phyloP scores from a whole-genome alignment of 64 coral and sea anemone species.

The Acropora yongei region DNA sequence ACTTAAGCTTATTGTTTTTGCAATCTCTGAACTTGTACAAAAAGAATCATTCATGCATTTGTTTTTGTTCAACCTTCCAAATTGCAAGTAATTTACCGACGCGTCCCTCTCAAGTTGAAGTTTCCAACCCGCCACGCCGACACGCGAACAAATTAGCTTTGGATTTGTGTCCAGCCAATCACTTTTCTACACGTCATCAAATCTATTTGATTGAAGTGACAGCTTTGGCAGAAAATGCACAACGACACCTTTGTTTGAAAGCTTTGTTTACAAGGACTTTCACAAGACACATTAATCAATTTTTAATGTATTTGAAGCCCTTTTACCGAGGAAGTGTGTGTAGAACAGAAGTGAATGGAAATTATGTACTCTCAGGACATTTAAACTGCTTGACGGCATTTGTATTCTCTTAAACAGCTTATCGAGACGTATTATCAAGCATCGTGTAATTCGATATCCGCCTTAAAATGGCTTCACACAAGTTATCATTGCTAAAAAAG shows the following conservation, averaged over 20 bases:
- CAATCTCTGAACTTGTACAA: not conserved
- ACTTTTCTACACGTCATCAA: slow-evolving; percentile 1
- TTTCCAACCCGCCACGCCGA: slow-evolving; percentile 44
- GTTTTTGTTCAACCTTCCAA: slow-evolving; percentile 1
- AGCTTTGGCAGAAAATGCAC: slow-evolving; percentile 10
- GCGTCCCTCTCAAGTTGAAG: slow-evolving; percentile 30
- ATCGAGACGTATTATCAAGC: not conserved
- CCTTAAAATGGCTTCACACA: not conserved
- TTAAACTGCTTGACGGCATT: not conserved
- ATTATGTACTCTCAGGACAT: not conserved
- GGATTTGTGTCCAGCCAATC: slow-evolving; percentile 15
- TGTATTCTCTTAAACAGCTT: not conserved
- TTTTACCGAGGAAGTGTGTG: not conserved
- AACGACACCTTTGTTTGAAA: slow-evolving; percentile 30
- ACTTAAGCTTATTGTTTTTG: not conserved
- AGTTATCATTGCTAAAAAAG: not conserved
- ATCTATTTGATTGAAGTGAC: slow-evolving; percentile 20
- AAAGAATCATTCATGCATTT: slow-evolving; percentile 7
- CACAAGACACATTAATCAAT: not conserved
- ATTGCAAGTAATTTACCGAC: not conserved
- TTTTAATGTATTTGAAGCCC: too few relatives aligned
- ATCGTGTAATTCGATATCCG: slow-evolving; percentile 29
- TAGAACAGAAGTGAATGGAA: not conserved
- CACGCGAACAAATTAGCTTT: slow-evolving; percentile 52
- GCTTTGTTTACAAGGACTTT: slow-evolving; percentile 19